These are phyloP conservation scores for Pica pica DNA, from an alignment of 2,113 vertebrate genomes.

Conservation along the genomic window DNA sequence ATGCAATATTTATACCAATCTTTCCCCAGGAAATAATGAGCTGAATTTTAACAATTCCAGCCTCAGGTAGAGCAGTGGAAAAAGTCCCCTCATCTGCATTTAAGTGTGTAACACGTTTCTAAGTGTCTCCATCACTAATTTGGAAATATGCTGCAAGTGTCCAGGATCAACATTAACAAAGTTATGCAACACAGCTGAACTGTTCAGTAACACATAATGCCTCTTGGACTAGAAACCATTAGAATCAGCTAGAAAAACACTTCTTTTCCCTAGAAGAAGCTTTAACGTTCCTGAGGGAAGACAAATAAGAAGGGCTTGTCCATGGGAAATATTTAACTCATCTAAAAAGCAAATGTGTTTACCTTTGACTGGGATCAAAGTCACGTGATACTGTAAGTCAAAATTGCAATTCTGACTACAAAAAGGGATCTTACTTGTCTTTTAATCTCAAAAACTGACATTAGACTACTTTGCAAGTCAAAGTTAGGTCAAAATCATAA, in stretches of 20 bases:
- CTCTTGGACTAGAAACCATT: background rate
- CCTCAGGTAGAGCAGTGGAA: background rate
- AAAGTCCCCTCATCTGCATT: background rate
- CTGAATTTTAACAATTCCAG: background rate
- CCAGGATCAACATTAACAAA: background rate
- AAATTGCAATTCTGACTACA: background rate
- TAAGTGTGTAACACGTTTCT: background rate
- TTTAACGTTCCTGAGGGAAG: background rate
- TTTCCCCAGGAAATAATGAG: background rate
- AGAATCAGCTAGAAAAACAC: background rate
- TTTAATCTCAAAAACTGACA: background rate
- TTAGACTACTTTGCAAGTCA: background rate
- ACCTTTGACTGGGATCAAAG: background rate
- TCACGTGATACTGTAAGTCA: background rate
- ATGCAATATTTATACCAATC: background rate
- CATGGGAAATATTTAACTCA: background rate
- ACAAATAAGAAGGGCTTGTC: background rate
- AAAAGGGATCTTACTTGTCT: background rate
- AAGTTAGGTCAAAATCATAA: background rate
- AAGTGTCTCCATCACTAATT: background rate
- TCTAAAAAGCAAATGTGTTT: background rate
- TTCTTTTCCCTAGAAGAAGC: background rate
- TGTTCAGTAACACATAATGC: background rate
- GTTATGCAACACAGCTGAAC: background rate
- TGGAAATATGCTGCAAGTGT: background rate